Base-by-base conservation (phyloP, 2,797 vertebrate genomes). In the Sebastes steindachneri region DNA sequence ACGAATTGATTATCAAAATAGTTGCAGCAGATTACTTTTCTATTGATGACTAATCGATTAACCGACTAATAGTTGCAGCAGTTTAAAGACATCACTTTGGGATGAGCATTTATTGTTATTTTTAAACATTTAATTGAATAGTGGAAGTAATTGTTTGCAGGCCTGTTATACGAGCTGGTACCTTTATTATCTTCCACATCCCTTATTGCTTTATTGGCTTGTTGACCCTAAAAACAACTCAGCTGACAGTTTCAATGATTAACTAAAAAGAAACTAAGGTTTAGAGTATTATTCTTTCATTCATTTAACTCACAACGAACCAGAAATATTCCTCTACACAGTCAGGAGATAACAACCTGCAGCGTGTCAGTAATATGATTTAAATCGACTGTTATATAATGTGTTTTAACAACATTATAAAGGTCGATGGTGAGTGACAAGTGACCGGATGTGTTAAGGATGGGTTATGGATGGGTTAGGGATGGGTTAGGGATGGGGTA, bases 381-480 rank as follows among this genome's bases (percentile, higher is more conserved):
- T 3, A 10, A 3, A 4, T 0, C 5, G 8, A 1, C 0, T 3
- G 3, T 2, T 19, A 3, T 6, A 45, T 19, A 33, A 10, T 1
- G 17, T 10, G 4, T 9, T 15, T 8, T 31, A 3, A 10, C 1
- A 3, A 25, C 7, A 23, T 10, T 12, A n/a, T 10, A n/a, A 3
- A n/a, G 8, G 64, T 28, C 4, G 21, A 10, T 5, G 53, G 33
- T 31, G 17, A 17, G 58, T 25, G 9, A 31, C n/a, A 51, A 58
- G 19, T 62, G 7, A 21, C 26, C 37, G 37, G 37, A 41, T 41
- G 37, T 37, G 35, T 37, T 14, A 37, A 14, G 35, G 35, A 37
- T 37, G 35, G 10, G 33, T 35, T 35, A 35, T 35, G 33, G 33
- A 35, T 35, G 33, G 33, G 33, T 11, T 35, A 10, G 9, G 33